Evolutionary conservation across 2,888 invertebrate genomes (phyloP).

Genomic region (Hedychridium roseum): DNA sequence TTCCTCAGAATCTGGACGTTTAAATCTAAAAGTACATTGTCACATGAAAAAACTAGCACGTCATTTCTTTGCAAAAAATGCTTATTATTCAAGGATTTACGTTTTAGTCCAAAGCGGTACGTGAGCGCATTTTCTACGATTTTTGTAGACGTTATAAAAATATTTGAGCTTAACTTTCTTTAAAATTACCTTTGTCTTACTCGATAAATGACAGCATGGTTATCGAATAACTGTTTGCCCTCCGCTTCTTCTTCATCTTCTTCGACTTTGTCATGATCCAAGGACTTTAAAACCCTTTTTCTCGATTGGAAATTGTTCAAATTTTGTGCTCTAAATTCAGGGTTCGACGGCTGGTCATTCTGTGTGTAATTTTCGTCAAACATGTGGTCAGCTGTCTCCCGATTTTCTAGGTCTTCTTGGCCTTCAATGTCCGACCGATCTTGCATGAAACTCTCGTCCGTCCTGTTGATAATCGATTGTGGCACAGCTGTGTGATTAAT

Average conservation of each 20-base stretch:
- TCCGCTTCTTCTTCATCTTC: constrained; percentile 20
- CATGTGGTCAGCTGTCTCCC: no score
- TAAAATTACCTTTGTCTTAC: constrained; percentile 48
- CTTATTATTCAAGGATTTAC: no score
- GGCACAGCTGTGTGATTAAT: constrained; percentile 14
- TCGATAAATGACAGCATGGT: constrained; percentile 57
- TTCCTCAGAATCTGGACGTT: constrained; percentile 42
- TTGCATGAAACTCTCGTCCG: constrained; percentile 32
- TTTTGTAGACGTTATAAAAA: background rate
- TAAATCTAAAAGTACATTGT: no score
- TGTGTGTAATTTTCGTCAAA: background rate
- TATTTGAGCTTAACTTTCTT: background rate
- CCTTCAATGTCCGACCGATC: constrained; percentile 45
- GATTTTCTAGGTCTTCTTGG: constrained; percentile 5
- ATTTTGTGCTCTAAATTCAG: constrained; percentile 48
- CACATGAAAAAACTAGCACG: constrained; percentile 11
- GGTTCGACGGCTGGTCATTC: no score
- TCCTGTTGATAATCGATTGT: constrained; percentile 17
- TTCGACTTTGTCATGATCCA: constrained; percentile 29
- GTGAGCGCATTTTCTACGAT: no score
- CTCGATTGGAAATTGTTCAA: constrained; percentile 50
- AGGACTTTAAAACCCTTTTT: constrained; percentile 40
- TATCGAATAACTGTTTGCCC: constrained; percentile 47
- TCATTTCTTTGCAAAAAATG: background rate
- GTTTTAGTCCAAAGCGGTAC: no score